Evolutionary conservation across 2,888 invertebrate genomes (phyloP), one percentile per base, ranked within the genome.

Genomic region (Cordilura impudica): DNA sequence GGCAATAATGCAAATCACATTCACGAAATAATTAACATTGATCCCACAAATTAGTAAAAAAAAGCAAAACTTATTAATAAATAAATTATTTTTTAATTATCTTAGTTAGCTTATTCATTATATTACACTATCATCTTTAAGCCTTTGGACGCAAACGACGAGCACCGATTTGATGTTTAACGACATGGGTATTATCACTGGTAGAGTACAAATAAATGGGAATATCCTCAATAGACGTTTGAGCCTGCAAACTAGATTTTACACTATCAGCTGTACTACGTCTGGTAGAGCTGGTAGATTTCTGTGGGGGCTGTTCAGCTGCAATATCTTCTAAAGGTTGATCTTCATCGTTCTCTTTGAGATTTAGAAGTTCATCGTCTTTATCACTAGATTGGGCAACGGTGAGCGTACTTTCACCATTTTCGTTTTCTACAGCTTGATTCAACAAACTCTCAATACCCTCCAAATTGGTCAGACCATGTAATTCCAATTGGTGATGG

Each of bases 131-230:
- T 8, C 12, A n/a, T 16, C 29, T 12, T 63, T 71, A 81, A 47
- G 72, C 51, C n/a, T 78, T 58, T 14, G 60, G 60, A 23, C 73
- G 73, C 29, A 82, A 84, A 70, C 83, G 84, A 74, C 83, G 82
- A 12, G 82, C 85, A 7, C 71, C 67, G 16, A 67, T 76, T 60
- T 80, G 69, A 14, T 63, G 39, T 7, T 70, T 66, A 3, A 71
- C 31, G 4, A 73, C 45, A 60, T 81, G 82, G 5, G 78, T 73
- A 19, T 81, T 82, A 65, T 88, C 88, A 60, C 83, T 82, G 81
- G 87, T 85, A 10, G 87, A 85, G 75, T 88, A 88, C 78, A 87
- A 81, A 61, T 85, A 84, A 61, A 87, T 77, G 0, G 88, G 88
- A 49, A 86, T 85, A 82, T 87, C 87, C 77, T 87, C 86, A 12